Base-by-base conservation (phyloP, 1,140 invertebrate species). In the Drosophila mauritiana region DNA sequence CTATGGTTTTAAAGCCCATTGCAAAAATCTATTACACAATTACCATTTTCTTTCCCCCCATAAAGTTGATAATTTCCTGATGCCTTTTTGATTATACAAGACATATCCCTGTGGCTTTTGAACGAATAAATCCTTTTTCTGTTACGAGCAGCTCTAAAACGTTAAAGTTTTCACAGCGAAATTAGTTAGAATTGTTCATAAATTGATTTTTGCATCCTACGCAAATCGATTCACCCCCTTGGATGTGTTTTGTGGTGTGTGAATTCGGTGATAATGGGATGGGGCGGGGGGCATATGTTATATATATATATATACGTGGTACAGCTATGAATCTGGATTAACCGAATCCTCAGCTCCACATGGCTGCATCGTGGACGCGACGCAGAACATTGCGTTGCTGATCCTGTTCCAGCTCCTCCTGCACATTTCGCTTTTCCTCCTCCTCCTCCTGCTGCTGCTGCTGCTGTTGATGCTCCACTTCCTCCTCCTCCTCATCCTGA, bases 341-440 rank as follows among this genome's bases (percentile, higher is more conserved):
- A 34, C 40, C 56, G 27, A 48, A 36, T 55, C 22, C 42, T 59
- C 51, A 57, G 36, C 72, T 56, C 75, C 57, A 64, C 53, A 64
- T 76, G 64, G 63, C 64, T 51, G 65, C 54, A 64, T 74, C 72
- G 31, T 74, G 68, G 10, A 72, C 68, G 27, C 59, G 68, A 15
- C 61, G 63, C 31, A 65, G 13, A 1, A 72, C 61, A 48, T 27
- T 53, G 25, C 56, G 43, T 20, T 53, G 51, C 31, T 58, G 13
- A 13, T 46, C 27, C 57, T 31, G 17, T 7, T 61, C 43, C 20
- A 46, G 13, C 20, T 56, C 17, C 58, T 31, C 11, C 15, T 40
- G 22, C 1, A 20, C 34, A 17, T 34, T 12, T 11, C 4, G n/a
- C 31, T 20, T 3, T n/a, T 52, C 15, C 20, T 42, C 37, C 17